Evolutionary conservation across 2,888 invertebrate genomes (phyloP), one percentile per base, ranked within the genome.

Genomic region (Drosophila stalkeri): DNA sequence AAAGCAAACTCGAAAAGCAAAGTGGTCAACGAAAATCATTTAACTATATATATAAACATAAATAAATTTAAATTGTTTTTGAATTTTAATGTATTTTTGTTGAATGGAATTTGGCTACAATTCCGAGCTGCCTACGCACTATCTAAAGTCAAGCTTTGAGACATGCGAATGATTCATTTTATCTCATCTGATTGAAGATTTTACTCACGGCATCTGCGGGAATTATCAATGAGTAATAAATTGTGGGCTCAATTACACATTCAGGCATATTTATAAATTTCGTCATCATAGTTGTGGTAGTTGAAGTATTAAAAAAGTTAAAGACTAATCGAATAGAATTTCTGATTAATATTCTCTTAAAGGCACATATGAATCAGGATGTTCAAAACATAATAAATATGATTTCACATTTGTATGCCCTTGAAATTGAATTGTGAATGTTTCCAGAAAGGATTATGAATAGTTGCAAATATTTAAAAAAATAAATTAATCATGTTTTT

Each of bases 151-250:
- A 8, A 1, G 35, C 14, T 31, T 41, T 6, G 8, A 12, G 12
- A 2, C 27, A 59, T 47, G 4, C 6, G 41, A 3, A 18, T 68
- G 68, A 67, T 39, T 68, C 51, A 68, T 33, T 55, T 9, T 2
- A 4, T 18, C 14, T 35, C 14, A 46, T 44, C 8, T 16, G 16
- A 23, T 49, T 31, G 7, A 46, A 20, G 9, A 47, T 18, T 23
- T 23, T 4, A 35, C 14, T 49, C 56, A 47, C 16, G 31, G 27
- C 43, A 51, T 33, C n/a, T 37, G 37, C 9, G 9, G 12, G 12
- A 39, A 37, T 18, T 43, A n/a, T 4, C 14, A 27, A 46, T 65
- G 65, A 62, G 44, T 44, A 65, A 62, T 43, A 14, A 12, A 3
- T 35, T 2, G 3, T 18, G 18, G 1, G 11, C 49, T 33, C 31